Evolutionary conservation across 2,888 invertebrate species (phyloP).

Genomic region (Dasysyrphus albostriatus): DNA sequence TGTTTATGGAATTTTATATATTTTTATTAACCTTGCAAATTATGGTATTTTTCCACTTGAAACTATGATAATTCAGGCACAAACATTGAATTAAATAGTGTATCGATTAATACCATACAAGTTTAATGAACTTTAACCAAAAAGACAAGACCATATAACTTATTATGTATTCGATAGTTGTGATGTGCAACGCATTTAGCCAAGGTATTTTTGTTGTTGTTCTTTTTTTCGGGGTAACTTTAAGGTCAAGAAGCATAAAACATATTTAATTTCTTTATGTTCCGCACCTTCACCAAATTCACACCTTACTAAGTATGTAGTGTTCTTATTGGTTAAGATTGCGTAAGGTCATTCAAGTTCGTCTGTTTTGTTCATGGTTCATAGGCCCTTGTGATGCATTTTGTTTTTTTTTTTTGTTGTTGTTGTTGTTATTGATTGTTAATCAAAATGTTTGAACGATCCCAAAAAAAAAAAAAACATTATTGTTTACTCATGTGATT

Average conservation of each 20-base stretch:
- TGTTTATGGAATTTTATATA: background rate
- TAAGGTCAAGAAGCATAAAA: conserved; percentile 12
- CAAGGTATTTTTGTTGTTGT: conserved; percentile 41
- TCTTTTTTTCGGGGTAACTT: background rate
- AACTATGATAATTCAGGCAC: background rate
- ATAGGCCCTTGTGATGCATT: conserved; percentile 7
- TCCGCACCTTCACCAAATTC: background rate
- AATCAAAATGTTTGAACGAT: background rate
- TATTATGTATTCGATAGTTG: conserved; percentile 52
- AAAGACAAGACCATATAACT: conserved; percentile 12
- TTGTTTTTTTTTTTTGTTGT: background rate
- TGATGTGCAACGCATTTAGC: conserved; percentile 60
- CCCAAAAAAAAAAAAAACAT: background rate
- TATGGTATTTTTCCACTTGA: conserved; percentile 29
- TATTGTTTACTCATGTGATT: background rate
- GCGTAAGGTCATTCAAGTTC: conserved; percentile 18
- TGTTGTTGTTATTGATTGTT: background rate
- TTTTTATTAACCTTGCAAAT: conserved; percentile 2
- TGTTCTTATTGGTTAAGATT: conserved; percentile 16
- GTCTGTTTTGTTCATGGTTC: background rate
- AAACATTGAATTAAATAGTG: conserved; percentile 11
- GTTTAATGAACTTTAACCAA: conserved; percentile 29
- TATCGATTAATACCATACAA: background rate
- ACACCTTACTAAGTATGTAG: background rate
- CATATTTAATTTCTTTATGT: conserved; percentile 7